These are phyloP conservation scores for Bursaphelenchus mucronatus DNA, from an alignment of 1,140 invertebrate species.

Conservation along the genomic window DNA sequence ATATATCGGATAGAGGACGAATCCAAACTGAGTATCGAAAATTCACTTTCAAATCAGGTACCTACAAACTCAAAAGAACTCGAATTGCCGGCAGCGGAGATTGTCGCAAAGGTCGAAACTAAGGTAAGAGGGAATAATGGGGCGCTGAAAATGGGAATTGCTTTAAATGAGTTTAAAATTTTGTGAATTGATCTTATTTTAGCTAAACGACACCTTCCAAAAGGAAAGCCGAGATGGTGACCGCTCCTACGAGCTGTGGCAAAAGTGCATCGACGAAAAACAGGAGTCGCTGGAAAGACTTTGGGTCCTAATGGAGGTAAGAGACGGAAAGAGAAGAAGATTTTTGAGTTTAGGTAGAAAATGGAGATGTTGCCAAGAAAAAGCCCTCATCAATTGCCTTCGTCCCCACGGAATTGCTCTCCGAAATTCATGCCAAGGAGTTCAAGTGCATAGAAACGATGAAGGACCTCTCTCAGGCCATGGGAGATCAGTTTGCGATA, in stretches of 20 bases:
- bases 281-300: constrained; percentile 21
- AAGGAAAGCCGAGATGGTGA: constrained; percentile 34
- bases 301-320: constrained; percentile 40
- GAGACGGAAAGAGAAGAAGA: constrained; percentile 18
- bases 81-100: constrained; percentile 17
- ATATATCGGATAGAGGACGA: constrained; percentile 34
- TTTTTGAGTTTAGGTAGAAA: constrained; percentile 29
- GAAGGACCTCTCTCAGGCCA: constrained; percentile 32
- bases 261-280: constrained; percentile 13
- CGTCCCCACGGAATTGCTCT: constrained; percentile 38
- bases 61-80: neutral
- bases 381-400: constrained; percentile 40
- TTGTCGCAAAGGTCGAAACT: constrained; percentile 24
- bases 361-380: constrained; percentile 16
- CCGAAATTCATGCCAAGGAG: constrained; percentile 46
- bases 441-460: constrained; percentile 39
- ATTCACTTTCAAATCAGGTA: no score
- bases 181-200: constrained; percentile 27
- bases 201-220: constrained; percentile 31
- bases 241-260: constrained; percentile 30
- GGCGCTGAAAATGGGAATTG: no score
- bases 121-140: constrained; percentile 14
- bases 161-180: constrained; percentile 9
- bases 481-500: constrained; percentile 16
- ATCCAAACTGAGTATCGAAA: no score